Evolutionary conservation across 2,888 invertebrate species (phyloP), one percentile per base, ranked within the genome.

Genomic region (Oligia fasciuncula): DNA sequence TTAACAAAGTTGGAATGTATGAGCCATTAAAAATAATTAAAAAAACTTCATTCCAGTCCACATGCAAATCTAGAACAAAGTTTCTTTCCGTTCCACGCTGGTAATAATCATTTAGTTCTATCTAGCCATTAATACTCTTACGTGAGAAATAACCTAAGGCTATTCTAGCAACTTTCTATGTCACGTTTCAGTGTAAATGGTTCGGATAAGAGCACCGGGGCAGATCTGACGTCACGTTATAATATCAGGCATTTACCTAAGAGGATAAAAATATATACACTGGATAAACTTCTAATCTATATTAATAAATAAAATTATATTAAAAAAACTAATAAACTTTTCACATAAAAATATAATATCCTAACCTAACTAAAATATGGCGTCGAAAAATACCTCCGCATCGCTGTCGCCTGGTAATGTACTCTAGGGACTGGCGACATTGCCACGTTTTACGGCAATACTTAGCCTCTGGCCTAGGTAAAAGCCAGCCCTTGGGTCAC

Each of bases 51-150:
- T 43, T 8, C 29, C n/a, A 14, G 40, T 60, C 4, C 35, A 66
- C 46, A 73, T 62, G 69, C 40, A 73, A 70, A 40, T 62, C 14
- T 65, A 62, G n/a, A 63, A 51, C 4, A 13, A 43, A 67, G 43
- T 77, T 69, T 40, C 0, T 73, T 78, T 66, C 46, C 35, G 13
- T 35, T 69, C 9, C 5, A 49, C 9, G 51, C 9, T 11, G n/a
- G 62, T 51, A 62, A 40, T 60, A 46, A 54, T 35, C 40, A 23
- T 57, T 82, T 35, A n/a, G 5, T 62, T 54, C 2, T 66, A 78
- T 70, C n/a, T 70, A 40, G 23, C 60, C 43, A 65, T 77, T 54
- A 23, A 35, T 68, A 46, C n/a, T 11, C 13, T 63, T 49, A 69
- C 19, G 14, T 43, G 23, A 43, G 29, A 54, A 43, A 14, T 68